Percentiles rank a stretch among this genome's conserved stretches.
phyloP scores from a whole-genome alignment of 2,888 invertebrate species.

The Drosophila pseudotalamancana region DNA sequence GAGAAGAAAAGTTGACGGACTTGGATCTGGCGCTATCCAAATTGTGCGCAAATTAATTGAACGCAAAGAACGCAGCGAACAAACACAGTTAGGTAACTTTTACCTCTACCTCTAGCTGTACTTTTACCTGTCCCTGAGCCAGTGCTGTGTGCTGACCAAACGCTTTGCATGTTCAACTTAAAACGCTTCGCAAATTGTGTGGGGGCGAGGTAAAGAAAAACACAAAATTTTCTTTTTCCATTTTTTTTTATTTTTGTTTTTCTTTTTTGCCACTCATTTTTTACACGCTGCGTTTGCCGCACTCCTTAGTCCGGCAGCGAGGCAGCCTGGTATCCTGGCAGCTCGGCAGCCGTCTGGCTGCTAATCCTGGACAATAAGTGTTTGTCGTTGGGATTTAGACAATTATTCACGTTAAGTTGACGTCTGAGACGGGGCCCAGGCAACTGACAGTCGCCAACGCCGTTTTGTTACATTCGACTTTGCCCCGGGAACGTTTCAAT shows the following conservation, averaged over 20 bases:
- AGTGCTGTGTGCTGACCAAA: conserved; percentile 54
- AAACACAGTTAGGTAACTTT: conserved; percentile 49
- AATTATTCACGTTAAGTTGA: conserved; percentile 79
- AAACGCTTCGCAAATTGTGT: conserved; percentile 64
- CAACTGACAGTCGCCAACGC: conserved; percentile 43
- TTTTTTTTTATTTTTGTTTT: conserved; percentile 18
- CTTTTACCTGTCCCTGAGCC: not conserved
- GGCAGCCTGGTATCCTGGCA: conserved; percentile 2
- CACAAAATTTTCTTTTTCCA: conserved; percentile 31
- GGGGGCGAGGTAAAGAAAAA: conserved; percentile 33
- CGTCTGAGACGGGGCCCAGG: conserved; percentile 74
- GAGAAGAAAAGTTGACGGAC: conserved; percentile 58
- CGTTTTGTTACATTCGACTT: conserved; percentile 66
- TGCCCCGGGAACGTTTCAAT: conserved; percentile 69
- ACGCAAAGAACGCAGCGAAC: conserved; percentile 77
- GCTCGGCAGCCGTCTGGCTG: conserved; percentile 56
- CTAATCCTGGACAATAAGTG: conserved; percentile 79
- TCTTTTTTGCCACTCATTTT: conserved; percentile 67
- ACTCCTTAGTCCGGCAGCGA: conserved; percentile 58
- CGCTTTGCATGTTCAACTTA: conserved; percentile 73
- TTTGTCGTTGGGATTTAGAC: conserved; percentile 79
- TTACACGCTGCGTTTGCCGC: conserved; percentile 50
- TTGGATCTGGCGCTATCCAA: conserved; percentile 60
- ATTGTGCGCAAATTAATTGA: conserved; percentile 80
- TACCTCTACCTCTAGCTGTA: not conserved